Evolutionary conservation across 1,140 invertebrate genomes (phyloP).

Genomic region (Paraescarpia echinospica): DNA sequence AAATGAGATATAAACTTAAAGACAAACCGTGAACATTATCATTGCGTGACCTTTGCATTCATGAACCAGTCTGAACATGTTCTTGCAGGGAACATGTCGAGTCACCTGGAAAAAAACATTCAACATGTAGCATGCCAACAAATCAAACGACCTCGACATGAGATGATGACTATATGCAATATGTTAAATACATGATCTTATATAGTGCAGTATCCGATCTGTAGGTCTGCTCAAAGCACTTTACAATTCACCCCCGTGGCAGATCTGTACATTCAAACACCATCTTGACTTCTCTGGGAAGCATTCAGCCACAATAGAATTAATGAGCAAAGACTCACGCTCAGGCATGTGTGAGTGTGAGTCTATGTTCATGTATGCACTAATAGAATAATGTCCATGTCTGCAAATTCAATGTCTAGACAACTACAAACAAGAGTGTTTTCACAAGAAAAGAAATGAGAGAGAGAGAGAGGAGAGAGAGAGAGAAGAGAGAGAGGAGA

Average conservation of each 20-base stretch:
- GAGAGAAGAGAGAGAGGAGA: too few relatives aligned
- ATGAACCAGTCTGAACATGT: constrained; percentile 57
- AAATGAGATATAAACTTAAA: background rate
- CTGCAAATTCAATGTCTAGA: background rate
- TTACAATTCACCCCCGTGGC: too few relatives aligned
- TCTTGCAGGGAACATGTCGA: constrained; percentile 44
- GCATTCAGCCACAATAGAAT: too few relatives aligned
- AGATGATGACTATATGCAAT: constrained; percentile 40
- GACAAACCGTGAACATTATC: constrained; percentile 63
- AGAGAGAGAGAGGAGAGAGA: too few relatives aligned
- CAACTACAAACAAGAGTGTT: background rate
- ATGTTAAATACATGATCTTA: background rate
- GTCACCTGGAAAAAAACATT: constrained; percentile 36
- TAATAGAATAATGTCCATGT: background rate
- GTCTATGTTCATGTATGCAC: background rate
- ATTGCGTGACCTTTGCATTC: constrained; percentile 70
- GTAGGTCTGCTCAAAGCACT: too few relatives aligned
- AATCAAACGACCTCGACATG: constrained; percentile 7
- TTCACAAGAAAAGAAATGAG: too few relatives aligned
- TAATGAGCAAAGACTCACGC: background rate
- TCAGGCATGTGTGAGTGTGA: background rate
- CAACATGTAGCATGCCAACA: background rate
- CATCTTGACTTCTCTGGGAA: too few relatives aligned
- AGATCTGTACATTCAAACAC: too few relatives aligned
- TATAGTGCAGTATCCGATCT: too few relatives aligned